These are phyloP conservation scores for Acestrorhynchus altus DNA, from an alignment of 2,797 vertebrate genomes.

Conservation along the genomic window DNA sequence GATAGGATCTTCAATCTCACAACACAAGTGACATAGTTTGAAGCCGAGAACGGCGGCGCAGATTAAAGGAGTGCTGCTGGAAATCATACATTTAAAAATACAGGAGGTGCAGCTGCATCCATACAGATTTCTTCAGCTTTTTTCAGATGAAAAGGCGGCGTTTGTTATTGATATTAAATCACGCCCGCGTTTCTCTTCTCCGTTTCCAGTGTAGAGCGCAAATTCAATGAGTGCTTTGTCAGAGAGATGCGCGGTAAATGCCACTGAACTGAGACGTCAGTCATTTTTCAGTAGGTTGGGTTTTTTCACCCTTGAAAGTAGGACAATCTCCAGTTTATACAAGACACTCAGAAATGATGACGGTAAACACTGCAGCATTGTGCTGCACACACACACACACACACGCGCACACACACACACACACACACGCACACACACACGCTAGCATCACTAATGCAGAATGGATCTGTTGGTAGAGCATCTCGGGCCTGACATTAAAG, in stretches of 20 bases:
- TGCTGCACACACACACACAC: background rate
- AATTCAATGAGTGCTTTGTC: conserved; percentile 38
- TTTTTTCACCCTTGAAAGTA: conserved; percentile 18
- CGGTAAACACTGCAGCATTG: background rate
- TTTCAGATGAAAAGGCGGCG: background rate
- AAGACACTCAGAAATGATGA: background rate
- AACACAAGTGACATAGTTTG: background rate
- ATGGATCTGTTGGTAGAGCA: background rate
- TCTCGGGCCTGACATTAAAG: too few species aligned
- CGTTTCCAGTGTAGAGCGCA: conserved; percentile 4
- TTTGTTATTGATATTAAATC: conserved; percentile 23
- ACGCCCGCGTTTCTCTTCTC: conserved; percentile 3
- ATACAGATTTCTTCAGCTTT: background rate
- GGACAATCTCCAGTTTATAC: conserved; percentile 6
- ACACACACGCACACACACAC: background rate
- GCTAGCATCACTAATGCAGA: background rate
- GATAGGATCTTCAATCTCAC: background rate
- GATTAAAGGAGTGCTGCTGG: background rate
- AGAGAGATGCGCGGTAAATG: background rate
- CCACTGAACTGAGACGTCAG: conserved; percentile 12
- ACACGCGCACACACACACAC: background rate
- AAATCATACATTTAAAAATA: background rate
- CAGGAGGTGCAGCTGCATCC: background rate
- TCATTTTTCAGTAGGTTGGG: conserved; percentile 4
- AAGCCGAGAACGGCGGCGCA: background rate